Conservation (phyloP, 2,797 vertebrate species). For the Chelidonichthys spinosus region DNA sequence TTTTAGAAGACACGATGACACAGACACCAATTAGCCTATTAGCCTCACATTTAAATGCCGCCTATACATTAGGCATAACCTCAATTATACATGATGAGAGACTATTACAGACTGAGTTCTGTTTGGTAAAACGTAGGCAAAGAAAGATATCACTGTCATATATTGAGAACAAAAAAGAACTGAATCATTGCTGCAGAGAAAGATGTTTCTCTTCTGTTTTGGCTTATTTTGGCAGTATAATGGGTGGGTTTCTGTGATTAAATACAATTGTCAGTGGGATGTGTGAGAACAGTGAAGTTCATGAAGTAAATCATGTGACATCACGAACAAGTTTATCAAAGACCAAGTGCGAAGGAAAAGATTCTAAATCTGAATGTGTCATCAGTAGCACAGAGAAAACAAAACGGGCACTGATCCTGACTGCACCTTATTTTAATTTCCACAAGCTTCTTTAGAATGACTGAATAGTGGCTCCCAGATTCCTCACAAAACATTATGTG, state of each 20-base stretch:
- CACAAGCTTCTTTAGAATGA: slow-evolving; percentile 16
- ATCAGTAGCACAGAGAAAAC: slow-evolving; percentile 27
- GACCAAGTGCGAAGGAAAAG: background rate
- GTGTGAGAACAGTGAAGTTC: background rate
- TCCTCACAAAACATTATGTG: slow-evolving; percentile 22
- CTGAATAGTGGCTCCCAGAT: slow-evolving; percentile 23
- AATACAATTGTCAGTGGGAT: slow-evolving; percentile 23
- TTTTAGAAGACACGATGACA: slow-evolving; percentile 3
- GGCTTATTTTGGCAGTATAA: slow-evolving; percentile 37
- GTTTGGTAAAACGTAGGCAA: background rate
- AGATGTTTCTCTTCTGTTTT: slow-evolving; percentile 22
- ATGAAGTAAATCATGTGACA: background rate
- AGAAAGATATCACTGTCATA: background rate
- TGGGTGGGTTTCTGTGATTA: slow-evolving; percentile 15
- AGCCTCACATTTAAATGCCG: background rate
- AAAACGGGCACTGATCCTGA: background rate
- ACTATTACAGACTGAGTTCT: slow-evolving; percentile 2
- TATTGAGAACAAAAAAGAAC: slow-evolving; percentile 1
- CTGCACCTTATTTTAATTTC: slow-evolving; percentile 25
- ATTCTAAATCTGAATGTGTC: slow-evolving; percentile 15
- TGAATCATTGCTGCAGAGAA: slow-evolving; percentile 16
- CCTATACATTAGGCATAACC: background rate
- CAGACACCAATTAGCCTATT: slow-evolving; percentile 17
- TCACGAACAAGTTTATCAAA: slow-evolving; percentile 18
- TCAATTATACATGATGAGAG: slow-evolving; percentile 6